A percentile compares a stretch with the other conserved stretches of the same genome.
Evolutionary conservation across 2,113 vertebrate species (phyloP).

Genomic region (Otis tarda): DNA sequence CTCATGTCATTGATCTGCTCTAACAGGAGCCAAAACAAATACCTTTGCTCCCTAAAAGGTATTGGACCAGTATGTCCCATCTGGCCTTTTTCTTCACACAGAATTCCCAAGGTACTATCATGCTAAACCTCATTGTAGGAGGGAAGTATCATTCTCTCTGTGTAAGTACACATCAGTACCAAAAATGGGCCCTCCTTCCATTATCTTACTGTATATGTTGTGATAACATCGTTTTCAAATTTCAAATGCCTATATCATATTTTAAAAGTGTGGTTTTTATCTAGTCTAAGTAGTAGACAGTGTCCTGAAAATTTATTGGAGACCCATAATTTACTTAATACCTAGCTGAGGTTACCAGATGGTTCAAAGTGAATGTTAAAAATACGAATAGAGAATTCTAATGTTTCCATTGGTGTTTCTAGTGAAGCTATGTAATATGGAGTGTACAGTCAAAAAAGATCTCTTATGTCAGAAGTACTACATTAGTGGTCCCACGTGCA

Average conservation of each 20-base stretch:
- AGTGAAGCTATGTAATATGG: neutral
- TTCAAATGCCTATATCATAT: neutral
- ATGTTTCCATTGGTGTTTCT: neutral
- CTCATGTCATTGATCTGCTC: neutral
- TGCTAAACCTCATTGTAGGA: neutral
- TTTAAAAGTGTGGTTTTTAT: neutral
- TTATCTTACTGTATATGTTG: neutral
- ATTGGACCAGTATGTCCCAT: neutral
- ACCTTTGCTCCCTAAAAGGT: neutral
- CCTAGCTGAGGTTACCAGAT: neutral
- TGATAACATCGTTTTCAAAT: neutral
- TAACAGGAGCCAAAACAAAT: neutral
- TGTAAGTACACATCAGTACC: neutral
- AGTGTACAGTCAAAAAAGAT: neutral
- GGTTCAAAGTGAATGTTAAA: constrained; percentile 11
- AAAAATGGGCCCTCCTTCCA: neutral
- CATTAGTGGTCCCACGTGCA: constrained; percentile 18
- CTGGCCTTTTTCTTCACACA: neutral
- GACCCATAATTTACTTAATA: neutral
- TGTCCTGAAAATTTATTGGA: constrained; percentile 9
- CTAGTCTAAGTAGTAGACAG: neutral
- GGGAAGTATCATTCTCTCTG: neutral
- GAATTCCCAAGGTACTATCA: neutral
- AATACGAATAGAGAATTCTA: neutral
- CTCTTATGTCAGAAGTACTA: neutral